Percentiles rank a stretch among this genome's conserved stretches.
These are phyloP conservation scores for Poecilia gillii DNA, from an alignment of 2,797 vertebrate genomes.

Conservation along the genomic window DNA sequence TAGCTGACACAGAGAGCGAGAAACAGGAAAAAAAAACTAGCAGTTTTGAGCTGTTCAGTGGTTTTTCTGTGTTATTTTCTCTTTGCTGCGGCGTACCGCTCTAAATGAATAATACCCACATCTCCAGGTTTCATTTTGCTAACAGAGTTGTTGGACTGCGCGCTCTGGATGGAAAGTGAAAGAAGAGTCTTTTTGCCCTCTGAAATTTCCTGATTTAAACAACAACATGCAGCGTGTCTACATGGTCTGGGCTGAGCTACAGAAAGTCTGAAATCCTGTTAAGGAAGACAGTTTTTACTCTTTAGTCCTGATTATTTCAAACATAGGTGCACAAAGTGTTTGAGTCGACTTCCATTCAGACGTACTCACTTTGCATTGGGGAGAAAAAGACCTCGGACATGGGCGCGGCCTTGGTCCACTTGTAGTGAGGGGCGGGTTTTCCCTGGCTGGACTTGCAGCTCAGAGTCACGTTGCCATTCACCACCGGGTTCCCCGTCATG, in stretches of 20 bases:
- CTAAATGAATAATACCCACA: too few species aligned
- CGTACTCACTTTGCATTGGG: constrained; percentile 82
- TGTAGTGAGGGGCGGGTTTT: constrained; percentile 86
- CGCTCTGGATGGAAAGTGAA: too few species aligned
- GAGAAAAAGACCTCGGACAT: constrained; percentile 78
- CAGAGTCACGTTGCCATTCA: constrained; percentile 86
- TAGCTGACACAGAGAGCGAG: too few species aligned
- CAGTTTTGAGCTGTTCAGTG: too few species aligned
- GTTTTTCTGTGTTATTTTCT: too few species aligned
- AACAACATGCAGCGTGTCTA: too few species aligned
- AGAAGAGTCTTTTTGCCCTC: too few species aligned
- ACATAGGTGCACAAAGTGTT: background rate
- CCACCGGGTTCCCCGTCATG: constrained; percentile 78
- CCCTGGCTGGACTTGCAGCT: constrained; percentile 85
- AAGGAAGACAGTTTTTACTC: background rate
- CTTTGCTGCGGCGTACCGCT: too few species aligned
- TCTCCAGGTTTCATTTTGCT: too few species aligned
- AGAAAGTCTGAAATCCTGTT: background rate
- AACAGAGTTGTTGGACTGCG: too few species aligned
- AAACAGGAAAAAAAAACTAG: too few species aligned
- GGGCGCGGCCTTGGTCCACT: constrained; percentile 85
- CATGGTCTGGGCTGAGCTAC: background rate
- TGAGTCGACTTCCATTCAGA: background rate
- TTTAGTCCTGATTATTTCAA: background rate
- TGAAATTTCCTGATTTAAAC: too few species aligned